Evolutionary conservation across 1,140 invertebrate species (phyloP), one percentile per base, ranked within the genome.

Genomic region (Batillaria attramentaria): DNA sequence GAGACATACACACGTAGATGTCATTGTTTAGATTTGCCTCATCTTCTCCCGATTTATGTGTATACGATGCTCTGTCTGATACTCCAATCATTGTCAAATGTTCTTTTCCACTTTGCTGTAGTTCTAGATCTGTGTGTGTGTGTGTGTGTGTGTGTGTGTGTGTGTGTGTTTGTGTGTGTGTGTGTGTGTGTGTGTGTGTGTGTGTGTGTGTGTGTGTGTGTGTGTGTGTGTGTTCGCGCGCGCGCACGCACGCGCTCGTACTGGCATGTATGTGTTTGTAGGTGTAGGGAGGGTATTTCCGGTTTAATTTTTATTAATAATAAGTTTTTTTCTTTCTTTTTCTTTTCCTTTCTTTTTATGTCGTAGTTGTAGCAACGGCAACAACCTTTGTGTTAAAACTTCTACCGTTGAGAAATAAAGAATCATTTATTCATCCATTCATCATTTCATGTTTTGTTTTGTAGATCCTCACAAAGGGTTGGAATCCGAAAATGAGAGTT

Each of bases 151-250:
- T 62, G 8, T n/a, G 62, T 66, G 62, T 35, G 4, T 66, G 4
- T 24, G 62, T 66, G 62, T 37, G 62, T 66, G 62, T 66, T 13
- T 31, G 62, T 66, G 62, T 35, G 20, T 66, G 62, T 35, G 62
- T 66, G 5, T 66, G 31, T 66, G 31, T 66, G 3, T 66, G 6
- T 66, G 31, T 66, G 31, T 66, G 31, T 66, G 3, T 66, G 31
- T 66, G 31, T 66, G 31, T 66, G 31, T 66, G 5, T 66, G 31
- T 66, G 31, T 66, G 3, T 66, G 6, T 66, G 31, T 66, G 31
- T 66, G 31, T 66, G 3, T 66, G 31, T 66, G 31, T 66, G 31
- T 66, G 31, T 24, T 50, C 46, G 10, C 46, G 10, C 46, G 10
- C 46, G 10, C 46, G 10, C 46, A 13, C 46, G 10, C 46, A 13